phyloP scores from a whole-genome alignment of 2,113 vertebrate species.

The Mirza zaza region DNA sequence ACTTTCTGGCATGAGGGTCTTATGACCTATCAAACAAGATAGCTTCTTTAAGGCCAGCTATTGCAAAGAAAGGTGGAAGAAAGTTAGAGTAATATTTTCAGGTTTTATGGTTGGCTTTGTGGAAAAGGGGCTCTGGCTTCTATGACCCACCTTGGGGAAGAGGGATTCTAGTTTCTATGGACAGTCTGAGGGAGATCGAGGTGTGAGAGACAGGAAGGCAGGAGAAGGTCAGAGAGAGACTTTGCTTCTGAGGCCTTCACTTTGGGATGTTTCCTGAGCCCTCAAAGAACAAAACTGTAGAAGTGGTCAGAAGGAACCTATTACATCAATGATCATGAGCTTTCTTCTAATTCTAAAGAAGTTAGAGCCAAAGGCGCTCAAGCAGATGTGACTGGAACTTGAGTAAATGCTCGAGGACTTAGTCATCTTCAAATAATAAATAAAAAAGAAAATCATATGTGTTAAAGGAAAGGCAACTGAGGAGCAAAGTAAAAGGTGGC shows the following conservation, averaged over 20 bases:
- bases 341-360: background rate
- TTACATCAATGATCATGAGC: background rate
- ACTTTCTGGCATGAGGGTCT: background rate
- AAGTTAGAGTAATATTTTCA: background rate
- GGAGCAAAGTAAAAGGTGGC: background rate
- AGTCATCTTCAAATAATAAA: conserved; percentile 9
- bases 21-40: background rate
- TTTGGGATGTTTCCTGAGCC: background rate
- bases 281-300: background rate
- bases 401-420: background rate
- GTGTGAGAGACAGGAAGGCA: background rate
- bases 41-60: background rate
- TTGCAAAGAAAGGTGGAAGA: background rate
- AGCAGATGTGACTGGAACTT: background rate
- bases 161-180: background rate
- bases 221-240: background rate
- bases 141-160: background rate
- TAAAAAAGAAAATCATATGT: background rate
- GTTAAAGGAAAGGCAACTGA: background rate
- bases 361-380: background rate
- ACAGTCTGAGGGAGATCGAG: background rate
- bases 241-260: background rate
- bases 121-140: background rate
- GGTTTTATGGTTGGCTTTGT: background rate
- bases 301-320: background rate